Percentiles rank a stretch among this genome's conserved stretches.
These are phyloP conservation scores for Phrynosoma platyrhinos DNA, from an alignment of 2,113 vertebrate genomes.

Conservation along the genomic window DNA sequence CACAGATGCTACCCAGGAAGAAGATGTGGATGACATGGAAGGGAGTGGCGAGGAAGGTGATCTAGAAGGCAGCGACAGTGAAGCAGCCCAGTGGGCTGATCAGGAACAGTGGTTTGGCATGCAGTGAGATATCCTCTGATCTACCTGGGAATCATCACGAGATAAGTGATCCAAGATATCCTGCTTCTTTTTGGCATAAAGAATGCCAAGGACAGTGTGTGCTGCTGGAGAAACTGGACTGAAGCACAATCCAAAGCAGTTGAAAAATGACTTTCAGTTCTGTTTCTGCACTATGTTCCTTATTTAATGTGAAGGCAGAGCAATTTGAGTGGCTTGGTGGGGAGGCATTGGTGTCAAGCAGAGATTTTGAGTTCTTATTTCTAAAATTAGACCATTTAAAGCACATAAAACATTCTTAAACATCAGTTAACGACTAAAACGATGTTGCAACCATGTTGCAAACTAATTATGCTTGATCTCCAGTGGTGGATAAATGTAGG, in stretches of 20 bases:
- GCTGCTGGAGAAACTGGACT: conserved; percentile 25
- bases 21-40: conserved; percentile 98
- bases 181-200: conserved; percentile 35
- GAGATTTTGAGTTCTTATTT: conserved; percentile 1
- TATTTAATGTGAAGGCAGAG: conserved; percentile 53
- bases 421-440: conserved; percentile 23
- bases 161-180: neutral
- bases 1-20: conserved; percentile 94
- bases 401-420: conserved; percentile 14
- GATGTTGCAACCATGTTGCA: neutral
- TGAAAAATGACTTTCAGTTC: neutral
- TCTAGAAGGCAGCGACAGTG: conserved; percentile 97
- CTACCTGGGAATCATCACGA: neutral
- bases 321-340: conserved; percentile 6
- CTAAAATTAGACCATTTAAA: conserved; percentile 39
- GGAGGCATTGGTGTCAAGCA: neutral
- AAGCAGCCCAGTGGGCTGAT: conserved; percentile 97
- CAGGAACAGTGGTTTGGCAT: conserved; percentile 99
- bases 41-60: conserved; percentile 98
- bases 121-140: conserved; percentile 80
- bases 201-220: neutral
- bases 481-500: conserved; percentile 41
- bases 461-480: neutral
- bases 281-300: conserved; percentile 21
- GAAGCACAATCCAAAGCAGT: conserved; percentile 37